phyloP scores from a whole-genome alignment of 23 tunicate species.

The Clavelina lepadiformis region DNA sequence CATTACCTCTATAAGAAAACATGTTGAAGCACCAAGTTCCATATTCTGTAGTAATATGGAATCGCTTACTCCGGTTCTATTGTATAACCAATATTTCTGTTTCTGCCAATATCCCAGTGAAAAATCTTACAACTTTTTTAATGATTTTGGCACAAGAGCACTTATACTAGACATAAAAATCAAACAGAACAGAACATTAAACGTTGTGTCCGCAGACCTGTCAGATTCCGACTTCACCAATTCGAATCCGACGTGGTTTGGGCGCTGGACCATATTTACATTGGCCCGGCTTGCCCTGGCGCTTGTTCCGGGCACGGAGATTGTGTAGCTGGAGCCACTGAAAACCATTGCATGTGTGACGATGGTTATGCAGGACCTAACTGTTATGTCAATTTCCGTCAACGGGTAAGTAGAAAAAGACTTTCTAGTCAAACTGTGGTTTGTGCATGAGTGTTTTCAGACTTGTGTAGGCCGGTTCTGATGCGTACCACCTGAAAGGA shows the following conservation, averaged over 20 bases:
- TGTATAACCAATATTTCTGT: too few relatives aligned
- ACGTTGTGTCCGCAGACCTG: conserved; percentile 43
- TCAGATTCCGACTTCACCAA: conserved; percentile 75
- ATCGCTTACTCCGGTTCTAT: too few relatives aligned
- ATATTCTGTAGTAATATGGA: too few relatives aligned
- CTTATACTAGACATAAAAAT: neutral
- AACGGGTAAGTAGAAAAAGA: too few relatives aligned
- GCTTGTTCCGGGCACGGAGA: conserved; percentile 86
- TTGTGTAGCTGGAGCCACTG: conserved; percentile 27
- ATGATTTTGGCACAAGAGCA: neutral
- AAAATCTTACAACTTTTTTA: neutral
- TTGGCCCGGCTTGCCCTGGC: conserved; percentile 79
- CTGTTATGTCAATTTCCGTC: too few relatives aligned
- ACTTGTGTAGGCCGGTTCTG: too few relatives aligned
- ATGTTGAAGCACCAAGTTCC: too few relatives aligned
- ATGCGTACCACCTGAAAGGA: too few relatives aligned
- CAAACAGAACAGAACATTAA: too few relatives aligned
- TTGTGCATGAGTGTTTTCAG: too few relatives aligned
- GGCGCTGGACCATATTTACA: conserved; percentile 67
- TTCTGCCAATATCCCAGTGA: neutral
- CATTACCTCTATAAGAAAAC: too few relatives aligned
- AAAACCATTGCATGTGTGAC: conserved; percentile 51
- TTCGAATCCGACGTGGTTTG: conserved; percentile 66
- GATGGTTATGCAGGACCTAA: conserved; percentile 42
- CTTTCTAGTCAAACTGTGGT: too few relatives aligned